Base-by-base conservation (phyloP, 2,113 vertebrate genomes). In the Catharus minimus region DNA sequence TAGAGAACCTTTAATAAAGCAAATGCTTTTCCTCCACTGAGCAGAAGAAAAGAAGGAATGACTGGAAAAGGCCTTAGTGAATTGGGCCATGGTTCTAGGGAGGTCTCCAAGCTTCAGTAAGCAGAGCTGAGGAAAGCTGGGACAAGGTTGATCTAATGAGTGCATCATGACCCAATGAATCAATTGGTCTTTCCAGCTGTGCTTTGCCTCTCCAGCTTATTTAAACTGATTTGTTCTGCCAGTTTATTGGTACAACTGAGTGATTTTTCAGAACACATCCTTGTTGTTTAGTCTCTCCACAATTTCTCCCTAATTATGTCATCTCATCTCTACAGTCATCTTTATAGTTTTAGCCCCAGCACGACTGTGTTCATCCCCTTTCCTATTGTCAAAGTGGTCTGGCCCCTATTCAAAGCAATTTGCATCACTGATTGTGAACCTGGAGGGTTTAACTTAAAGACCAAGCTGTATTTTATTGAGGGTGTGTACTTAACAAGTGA, bases 91-190 rank as follows among this genome's bases (percentile, higher is more conserved):
- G 0, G 78, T 93, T 87, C 91, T 89, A 86, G 66, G 81, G 91
- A 91, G 95, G 89, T 95, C 95, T 96, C 93, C 86, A 91, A 90
- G 93, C 95, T 95, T 94, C 90, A 94, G 90, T 94, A 91, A 96
- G 92, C 93, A 95, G 80, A 86, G 72, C 49, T 68, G 73, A 75
- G 80, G 80, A 94, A 90, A 94, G 93, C 86, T 90, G 61, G 79
- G 77, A 92, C 6, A 30, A 88, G 81, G 88, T 82, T 95, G 95
- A 95, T 94, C 94, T 95, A 95, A 95, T 96, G 94, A 95, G 93
- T 88, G 69, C 83, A 96, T 96, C 93, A 94, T 93, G 93, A 95
- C 83, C 92, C 83, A 84, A 72, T 88, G 90, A 95, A 93, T 76
- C 92, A 88, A 82, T 86, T 90, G 90, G 92, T 86, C 1, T 3